These are phyloP conservation scores for Phoxinus phoxinus DNA, from an alignment of 2,113 vertebrate genomes.

Conservation along the genomic window DNA sequence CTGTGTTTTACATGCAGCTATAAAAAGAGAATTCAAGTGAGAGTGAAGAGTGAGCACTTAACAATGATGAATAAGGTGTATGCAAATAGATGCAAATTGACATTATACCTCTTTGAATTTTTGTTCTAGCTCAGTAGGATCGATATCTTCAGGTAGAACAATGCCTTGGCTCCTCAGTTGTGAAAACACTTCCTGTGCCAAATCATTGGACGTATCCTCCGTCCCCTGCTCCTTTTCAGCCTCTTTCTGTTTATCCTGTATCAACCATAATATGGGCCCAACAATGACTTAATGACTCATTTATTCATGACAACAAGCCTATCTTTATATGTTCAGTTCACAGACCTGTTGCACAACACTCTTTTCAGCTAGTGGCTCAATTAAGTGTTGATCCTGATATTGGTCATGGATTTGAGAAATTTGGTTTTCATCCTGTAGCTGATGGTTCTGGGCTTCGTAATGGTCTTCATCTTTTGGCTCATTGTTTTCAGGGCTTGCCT, in stretches of 20 bases:
- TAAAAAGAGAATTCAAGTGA: slow-evolving; percentile 26
- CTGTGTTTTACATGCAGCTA: slow-evolving; percentile 84
- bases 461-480: slow-evolving; percentile 16
- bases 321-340: slow-evolving; percentile 7
- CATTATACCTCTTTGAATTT: slow-evolving; percentile 79
- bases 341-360: slow-evolving; percentile 53
- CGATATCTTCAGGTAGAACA: slow-evolving; percentile 71
- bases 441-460: neutral
- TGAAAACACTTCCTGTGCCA: slow-evolving; percentile 71
- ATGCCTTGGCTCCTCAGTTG: slow-evolving; percentile 76
- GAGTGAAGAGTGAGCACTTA: neutral
- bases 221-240: slow-evolving; percentile 70
- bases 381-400: slow-evolving; percentile 52
- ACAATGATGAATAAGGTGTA: neutral
- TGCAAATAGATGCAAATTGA: neutral
- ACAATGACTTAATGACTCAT: neutral
- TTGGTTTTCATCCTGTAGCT: slow-evolving; percentile 10
- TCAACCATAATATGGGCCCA: neutral
- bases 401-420: neutral
- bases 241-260: slow-evolving; percentile 19
- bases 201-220: slow-evolving; percentile 57
- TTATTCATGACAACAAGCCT: neutral
- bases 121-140: slow-evolving; percentile 70
- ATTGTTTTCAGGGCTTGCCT: slow-evolving; percentile 67
- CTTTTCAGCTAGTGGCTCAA: slow-evolving; percentile 36